phyloP scores from a whole-genome alignment of 2,113 vertebrate species.

The Syngnathus typhle region DNA sequence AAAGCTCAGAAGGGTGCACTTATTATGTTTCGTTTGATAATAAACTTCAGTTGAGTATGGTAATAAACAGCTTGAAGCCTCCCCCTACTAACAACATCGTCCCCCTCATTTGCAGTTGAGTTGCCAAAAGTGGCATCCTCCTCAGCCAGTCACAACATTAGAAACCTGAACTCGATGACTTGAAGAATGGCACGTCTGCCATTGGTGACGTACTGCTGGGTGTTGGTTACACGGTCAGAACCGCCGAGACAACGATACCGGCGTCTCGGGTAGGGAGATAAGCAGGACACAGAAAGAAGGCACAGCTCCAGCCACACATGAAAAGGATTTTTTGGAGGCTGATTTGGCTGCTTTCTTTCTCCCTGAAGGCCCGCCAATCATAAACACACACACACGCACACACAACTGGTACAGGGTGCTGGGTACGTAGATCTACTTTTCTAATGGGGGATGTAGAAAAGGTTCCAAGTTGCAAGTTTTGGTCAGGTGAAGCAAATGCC shows the following conservation, averaged over 20 bases:
- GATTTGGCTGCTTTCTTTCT: constrained; percentile 35
- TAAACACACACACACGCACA: background rate
- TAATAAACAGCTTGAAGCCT: background rate
- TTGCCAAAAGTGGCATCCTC: background rate
- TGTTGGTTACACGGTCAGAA: constrained; percentile 26
- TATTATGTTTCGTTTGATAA: too few species aligned
- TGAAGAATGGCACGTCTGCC: background rate
- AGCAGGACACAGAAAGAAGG: constrained; percentile 41
- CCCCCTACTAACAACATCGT: background rate
- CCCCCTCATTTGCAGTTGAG: background rate
- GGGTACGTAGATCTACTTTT: background rate
- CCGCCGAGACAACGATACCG: constrained; percentile 37
- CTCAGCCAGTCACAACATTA: background rate
- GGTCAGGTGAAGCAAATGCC: background rate
- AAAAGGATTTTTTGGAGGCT: constrained; percentile 52
- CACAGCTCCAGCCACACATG: constrained; percentile 43
- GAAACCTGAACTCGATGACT: background rate
- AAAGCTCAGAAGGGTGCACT: constrained; percentile 4
- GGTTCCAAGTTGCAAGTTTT: background rate
- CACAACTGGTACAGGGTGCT: background rate
- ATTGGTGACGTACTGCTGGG: constrained; percentile 5
- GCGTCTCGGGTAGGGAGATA: constrained; percentile 42
- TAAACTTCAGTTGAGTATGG: too few species aligned
- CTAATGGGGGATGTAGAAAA: background rate
- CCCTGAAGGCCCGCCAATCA: constrained; percentile 36